These are phyloP conservation scores for Phainopepla nitens DNA, from an alignment of 2,113 vertebrate species.

Conservation along the genomic window DNA sequence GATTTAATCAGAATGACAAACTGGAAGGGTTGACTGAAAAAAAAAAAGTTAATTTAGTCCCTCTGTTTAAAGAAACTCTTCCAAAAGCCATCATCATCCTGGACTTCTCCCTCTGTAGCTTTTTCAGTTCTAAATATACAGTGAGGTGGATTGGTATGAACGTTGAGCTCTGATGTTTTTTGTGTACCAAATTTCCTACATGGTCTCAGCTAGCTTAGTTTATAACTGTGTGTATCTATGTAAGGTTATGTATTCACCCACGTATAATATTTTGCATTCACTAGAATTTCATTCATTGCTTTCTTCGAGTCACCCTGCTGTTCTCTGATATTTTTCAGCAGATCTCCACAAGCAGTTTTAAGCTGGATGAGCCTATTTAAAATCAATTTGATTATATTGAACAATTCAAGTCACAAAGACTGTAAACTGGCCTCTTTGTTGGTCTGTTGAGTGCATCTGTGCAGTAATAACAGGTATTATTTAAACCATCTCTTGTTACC, in stretches of 20 bases:
- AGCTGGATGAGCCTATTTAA: neutral
- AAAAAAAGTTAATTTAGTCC: neutral
- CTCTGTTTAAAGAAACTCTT: neutral
- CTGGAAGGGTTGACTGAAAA: neutral
- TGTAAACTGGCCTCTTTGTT: neutral
- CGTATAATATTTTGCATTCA: neutral
- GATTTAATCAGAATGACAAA: neutral
- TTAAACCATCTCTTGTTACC: neutral
- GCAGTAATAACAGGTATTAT: neutral
- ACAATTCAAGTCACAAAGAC: neutral
- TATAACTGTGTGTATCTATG: neutral
- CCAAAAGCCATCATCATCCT: neutral
- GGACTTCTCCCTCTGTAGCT: neutral
- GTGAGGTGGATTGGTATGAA: neutral
- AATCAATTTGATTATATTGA: neutral
- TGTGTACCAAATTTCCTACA: neutral
- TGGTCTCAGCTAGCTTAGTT: neutral
- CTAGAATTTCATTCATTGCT: neutral
- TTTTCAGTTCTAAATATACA: neutral
- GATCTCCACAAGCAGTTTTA: neutral
- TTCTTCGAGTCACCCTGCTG: neutral
- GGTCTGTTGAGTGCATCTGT: neutral
- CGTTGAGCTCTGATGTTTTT: neutral
- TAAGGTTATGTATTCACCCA: neutral
- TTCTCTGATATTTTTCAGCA: neutral